These are phyloP conservation scores for Botrylloides violaceus DNA, from an alignment of 23 tunicate genomes.

Conservation along the genomic window DNA sequence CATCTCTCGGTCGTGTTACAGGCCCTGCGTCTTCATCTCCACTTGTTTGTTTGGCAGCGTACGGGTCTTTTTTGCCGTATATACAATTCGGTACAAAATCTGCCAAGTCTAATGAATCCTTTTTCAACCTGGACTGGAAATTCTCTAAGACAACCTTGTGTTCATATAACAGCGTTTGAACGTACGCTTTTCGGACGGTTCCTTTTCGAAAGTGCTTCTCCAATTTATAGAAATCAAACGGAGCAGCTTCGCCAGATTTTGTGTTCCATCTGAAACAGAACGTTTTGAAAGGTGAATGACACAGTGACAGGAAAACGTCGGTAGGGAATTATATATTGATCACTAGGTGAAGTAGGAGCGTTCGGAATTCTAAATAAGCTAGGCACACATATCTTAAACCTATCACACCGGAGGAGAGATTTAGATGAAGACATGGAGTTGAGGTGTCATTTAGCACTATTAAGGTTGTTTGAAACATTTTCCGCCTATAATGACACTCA, in stretches of 20 bases:
- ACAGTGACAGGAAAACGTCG: too few relatives aligned
- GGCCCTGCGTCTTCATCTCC: constrained; percentile 36
- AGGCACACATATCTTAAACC: too few relatives aligned
- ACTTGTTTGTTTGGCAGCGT: constrained; percentile 34
- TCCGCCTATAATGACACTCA: too few relatives aligned
- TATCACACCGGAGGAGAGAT: too few relatives aligned
- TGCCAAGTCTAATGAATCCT: constrained; percentile 22
- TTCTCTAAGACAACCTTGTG: constrained; percentile 56
- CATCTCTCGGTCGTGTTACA: constrained; percentile 54
- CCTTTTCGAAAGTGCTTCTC: constrained; percentile 78
- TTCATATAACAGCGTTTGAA: constrained; percentile 73
- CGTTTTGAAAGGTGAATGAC: not conserved
- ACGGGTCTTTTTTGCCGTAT: constrained; percentile 79
- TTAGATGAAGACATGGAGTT: too few relatives aligned
- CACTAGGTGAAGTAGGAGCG: too few relatives aligned
- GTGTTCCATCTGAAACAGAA: constrained; percentile 74
- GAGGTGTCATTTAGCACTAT: too few relatives aligned
- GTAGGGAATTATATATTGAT: too few relatives aligned
- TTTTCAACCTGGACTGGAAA: constrained; percentile 19
- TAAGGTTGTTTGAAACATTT: too few relatives aligned
- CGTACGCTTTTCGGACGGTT: constrained; percentile 72
- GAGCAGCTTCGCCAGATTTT: constrained; percentile 59
- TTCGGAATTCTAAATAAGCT: too few relatives aligned
- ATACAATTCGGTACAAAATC: constrained; percentile 60
- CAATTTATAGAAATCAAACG: constrained; percentile 73